A percentile compares a stretch with the other conserved stretches of the same genome.
phyloP scores from a whole-genome alignment of 2,113 vertebrate genomes.

The Myodes glareolus region DNA sequence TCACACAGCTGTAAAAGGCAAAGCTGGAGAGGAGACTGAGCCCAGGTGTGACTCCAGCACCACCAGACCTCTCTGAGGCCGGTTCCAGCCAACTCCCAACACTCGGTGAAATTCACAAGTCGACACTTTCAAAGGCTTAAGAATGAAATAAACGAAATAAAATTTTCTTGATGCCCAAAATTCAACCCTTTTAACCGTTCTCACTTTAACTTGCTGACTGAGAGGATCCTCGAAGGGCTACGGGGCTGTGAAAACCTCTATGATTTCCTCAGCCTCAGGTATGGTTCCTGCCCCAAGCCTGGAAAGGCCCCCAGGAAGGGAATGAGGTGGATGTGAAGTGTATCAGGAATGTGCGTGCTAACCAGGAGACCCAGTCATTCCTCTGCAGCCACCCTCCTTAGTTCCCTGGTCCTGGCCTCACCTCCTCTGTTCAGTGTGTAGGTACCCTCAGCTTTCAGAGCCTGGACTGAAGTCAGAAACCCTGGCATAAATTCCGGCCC shows the following conservation, averaged over 20 bases:
- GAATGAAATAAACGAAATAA: background rate
- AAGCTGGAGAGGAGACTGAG: background rate
- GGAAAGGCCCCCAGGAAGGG: background rate
- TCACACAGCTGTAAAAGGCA: background rate
- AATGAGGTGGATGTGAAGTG: background rate
- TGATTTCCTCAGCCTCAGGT: background rate
- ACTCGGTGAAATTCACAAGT: background rate
- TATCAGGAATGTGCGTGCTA: background rate
- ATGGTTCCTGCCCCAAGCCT: background rate
- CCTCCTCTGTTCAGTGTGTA: background rate
- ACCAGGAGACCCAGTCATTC: background rate
- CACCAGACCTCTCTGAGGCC: background rate
- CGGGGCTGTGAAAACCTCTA: background rate
- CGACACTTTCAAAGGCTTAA: background rate
- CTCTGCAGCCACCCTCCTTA: fast-evolving
- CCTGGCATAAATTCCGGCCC: background rate
- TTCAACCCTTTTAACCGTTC: background rate
- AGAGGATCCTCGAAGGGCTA: background rate
- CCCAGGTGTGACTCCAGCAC: background rate
- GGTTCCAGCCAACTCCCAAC: no score
- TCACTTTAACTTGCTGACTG: background rate
- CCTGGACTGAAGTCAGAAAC: background rate
- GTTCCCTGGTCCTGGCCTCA: background rate
- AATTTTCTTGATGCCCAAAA: conserved; percentile 4
- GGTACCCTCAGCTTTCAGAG: background rate